A percentile compares a stretch with the other conserved stretches of the same genome.
phyloP scores from a whole-genome alignment of 2,797 vertebrate species.

The Coreius guichenoti region DNA sequence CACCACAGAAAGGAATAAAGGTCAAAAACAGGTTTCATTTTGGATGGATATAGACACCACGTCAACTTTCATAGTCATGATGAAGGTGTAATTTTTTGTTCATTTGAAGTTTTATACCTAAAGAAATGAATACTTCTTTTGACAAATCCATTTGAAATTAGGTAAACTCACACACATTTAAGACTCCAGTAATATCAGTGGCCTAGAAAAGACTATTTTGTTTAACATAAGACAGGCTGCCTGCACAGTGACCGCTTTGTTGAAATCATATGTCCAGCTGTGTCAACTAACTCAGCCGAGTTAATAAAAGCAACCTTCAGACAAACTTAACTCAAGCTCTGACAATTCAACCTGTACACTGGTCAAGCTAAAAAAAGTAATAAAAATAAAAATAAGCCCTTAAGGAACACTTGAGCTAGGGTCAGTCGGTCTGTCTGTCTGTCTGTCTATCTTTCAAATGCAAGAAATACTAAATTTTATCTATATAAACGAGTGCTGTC shows the following conservation, averaged over 20 bases:
- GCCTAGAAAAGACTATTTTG: neutral
- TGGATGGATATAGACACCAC: neutral
- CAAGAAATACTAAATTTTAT: neutral
- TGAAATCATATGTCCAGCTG: conserved; percentile 5
- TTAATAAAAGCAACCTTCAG: conserved; percentile 27
- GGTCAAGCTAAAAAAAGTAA: neutral
- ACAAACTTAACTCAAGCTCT: conserved; percentile 1
- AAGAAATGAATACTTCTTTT: conserved; percentile 12
- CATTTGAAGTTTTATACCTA: conserved; percentile 7
- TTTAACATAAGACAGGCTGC: neutral
- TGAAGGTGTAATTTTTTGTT: conserved; percentile 8
- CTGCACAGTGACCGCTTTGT: neutral
- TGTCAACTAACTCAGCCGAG: conserved; percentile 17
- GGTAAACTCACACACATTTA: neutral
- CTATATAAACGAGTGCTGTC: neutral
- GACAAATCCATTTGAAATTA: conserved; percentile 14
- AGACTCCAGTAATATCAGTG: conserved; percentile 3
- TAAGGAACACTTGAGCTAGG: no score
- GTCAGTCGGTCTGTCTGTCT: neutral
- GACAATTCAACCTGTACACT: neutral
- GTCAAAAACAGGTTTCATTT: conserved; percentile 20
- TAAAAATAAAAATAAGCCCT: neutral
- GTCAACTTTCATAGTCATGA: neutral
- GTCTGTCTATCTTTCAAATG: neutral
- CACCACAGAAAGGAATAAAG: conserved; percentile 12